A percentile compares a stretch with the other conserved stretches of the same genome.
These are phyloP conservation scores for Atherinosoma microstoma DNA, from an alignment of 2,797 vertebrate genomes.

Conservation along the genomic window DNA sequence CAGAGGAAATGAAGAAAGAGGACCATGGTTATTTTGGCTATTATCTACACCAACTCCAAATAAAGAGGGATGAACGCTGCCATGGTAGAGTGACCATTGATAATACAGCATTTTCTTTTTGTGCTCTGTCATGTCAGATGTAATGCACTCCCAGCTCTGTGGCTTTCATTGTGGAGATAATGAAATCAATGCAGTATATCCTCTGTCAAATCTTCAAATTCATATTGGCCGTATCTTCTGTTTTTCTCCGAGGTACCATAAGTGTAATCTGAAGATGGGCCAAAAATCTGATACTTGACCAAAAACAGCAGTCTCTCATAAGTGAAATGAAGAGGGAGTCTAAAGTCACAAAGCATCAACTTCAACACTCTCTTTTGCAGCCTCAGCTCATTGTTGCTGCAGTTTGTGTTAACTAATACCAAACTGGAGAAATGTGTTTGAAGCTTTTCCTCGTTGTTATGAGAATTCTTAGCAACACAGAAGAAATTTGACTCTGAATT, in stretches of 20 bases:
- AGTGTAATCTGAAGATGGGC: slow-evolving; percentile 19
- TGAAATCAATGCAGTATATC: slow-evolving; percentile 49
- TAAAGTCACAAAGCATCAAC: slow-evolving; percentile 12
- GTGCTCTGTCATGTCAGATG: slow-evolving; percentile 48
- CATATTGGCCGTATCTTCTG: slow-evolving; percentile 42
- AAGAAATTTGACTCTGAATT: neutral
- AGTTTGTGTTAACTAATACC: slow-evolving; percentile 3
- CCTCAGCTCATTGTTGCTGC: neutral
- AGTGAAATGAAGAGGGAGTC: slow-evolving; percentile 7
- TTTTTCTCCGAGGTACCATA: slow-evolving; percentile 41
- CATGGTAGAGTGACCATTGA: slow-evolving; percentile 52
- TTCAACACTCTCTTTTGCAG: slow-evolving; percentile 12
- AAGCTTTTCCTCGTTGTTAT: slow-evolving; percentile 4
- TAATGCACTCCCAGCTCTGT: slow-evolving; percentile 30
- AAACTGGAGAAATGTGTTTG: neutral
- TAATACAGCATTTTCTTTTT: slow-evolving; percentile 63
- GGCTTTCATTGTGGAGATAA: slow-evolving; percentile 50
- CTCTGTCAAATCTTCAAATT: slow-evolving; percentile 50
- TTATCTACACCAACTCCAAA: slow-evolving; percentile 68
- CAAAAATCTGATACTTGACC: slow-evolving; percentile 19
- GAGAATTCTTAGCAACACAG: slow-evolving; percentile 2
- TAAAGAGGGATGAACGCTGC: slow-evolving; percentile 60
- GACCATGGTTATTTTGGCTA: slow-evolving; percentile 60
- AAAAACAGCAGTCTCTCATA: slow-evolving; percentile 35
- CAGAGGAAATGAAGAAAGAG: slow-evolving; percentile 74